Base-by-base conservation (phyloP, 2,113 vertebrate genomes). In the Campylomormyrus tamandua region DNA sequence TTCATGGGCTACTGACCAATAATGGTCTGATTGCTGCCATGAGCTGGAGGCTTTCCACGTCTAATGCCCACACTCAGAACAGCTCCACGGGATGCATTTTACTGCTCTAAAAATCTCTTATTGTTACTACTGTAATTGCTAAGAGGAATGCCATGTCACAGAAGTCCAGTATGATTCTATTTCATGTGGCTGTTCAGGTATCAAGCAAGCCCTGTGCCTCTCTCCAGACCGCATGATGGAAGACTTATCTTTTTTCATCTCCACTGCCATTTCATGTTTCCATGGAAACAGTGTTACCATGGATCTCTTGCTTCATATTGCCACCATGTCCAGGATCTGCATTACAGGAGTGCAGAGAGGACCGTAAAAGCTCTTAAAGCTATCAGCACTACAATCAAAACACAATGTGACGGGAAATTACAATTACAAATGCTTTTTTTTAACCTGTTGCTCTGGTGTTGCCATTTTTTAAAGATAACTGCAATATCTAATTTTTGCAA, bases 281-380 rank as follows among this genome's bases (percentile, higher is more conserved):
- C 90, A 90, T 92, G 85, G 92, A 89, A 94, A 94, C 92, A 77
- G 83, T 11, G 92, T 94, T 93, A 83, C 94, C 91, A 92, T 91
- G 87, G 94, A 89, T 91, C 90, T 84, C 27, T 66, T 3, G 70
- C 62, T 84, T 86, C 70, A 80, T 70, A 87, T n/a, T 83, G 45
- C 87, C 87, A 87, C 85, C n/a, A 19, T 62, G 84, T 90, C 27
- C 84, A 90, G 24, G 21, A 70, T 85, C 45, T 48, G 56, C 56
- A 48, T 50, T 45, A 42, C 31, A 70, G 74, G 45, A 50, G 45
- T 46, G 45, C 48, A 49, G 24, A 45, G n/a, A 31, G 2, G 27
- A 53, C 42, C 9, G 13, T 39, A 9, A 21, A 48, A 39, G 4
- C 70, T 83, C 39, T 48, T 46, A n/a, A 21, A 83, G 80, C 80